Conservation (phyloP, 2,797 vertebrate species). For the Urosaurus nigricauda region DNA sequence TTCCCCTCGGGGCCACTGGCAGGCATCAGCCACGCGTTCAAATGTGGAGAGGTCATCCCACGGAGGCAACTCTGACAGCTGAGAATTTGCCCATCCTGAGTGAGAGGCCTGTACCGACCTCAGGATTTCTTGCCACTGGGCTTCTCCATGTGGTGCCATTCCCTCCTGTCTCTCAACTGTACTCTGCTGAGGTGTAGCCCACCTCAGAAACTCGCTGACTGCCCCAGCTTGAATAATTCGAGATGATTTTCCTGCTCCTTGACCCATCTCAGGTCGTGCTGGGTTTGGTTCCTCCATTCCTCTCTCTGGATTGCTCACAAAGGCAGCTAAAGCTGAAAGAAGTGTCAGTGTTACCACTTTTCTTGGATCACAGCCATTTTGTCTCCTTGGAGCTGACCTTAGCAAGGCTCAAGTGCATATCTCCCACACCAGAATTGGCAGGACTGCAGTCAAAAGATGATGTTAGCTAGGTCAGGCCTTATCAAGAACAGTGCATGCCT, state of each 20-base stretch:
- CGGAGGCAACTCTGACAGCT: not conserved
- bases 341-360: not conserved
- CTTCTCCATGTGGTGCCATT: not conserved
- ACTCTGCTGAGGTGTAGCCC: not conserved
- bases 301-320: constrained; percentile 3
- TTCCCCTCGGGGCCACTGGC: constrained; percentile 27
- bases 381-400: not conserved
- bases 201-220: constrained; percentile 27
- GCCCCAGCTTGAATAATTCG: constrained; percentile 12
- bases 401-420: not conserved
- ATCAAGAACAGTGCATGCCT: not conserved
- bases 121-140: constrained; percentile 25
- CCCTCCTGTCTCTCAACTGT: constrained; percentile 26
- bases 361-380: not conserved
- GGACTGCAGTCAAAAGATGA: not conserved
- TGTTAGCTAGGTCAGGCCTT: not conserved
- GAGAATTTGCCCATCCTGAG: constrained; percentile 18
- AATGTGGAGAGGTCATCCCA: constrained; percentile 33
- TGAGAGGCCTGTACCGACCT: constrained; percentile 2
- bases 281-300: constrained; percentile 22
- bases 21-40: constrained; percentile 6
- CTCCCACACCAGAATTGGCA: not conserved
- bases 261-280: not conserved
- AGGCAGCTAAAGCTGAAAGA: not conserved
- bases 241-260: constrained; percentile 2